A percentile compares a stretch with the other conserved stretches of the same genome.
Conservation (phyloP, 2,888 invertebrate genomes). For the Monopis laevigella region DNA sequence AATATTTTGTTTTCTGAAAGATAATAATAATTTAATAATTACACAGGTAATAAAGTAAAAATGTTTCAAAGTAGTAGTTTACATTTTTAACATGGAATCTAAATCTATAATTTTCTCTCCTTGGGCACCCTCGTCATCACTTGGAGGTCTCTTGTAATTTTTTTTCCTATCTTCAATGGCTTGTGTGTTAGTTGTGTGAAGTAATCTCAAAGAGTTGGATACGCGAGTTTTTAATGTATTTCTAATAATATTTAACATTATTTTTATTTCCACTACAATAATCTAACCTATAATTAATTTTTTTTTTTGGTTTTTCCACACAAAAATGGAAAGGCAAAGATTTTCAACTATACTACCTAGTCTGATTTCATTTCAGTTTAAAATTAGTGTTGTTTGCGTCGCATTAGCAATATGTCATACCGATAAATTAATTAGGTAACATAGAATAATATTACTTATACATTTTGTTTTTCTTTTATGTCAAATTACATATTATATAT, state of each 20-base stretch:
- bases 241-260: conserved; percentile 38
- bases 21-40: too few species aligned
- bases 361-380: too few species aligned
- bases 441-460: too few species aligned
- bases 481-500: too few species aligned
- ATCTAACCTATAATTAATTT: background rate
- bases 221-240: conserved; percentile 32
- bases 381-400: too few species aligned
- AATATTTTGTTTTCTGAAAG: conserved; percentile 71
- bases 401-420: too few species aligned
- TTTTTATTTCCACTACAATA: background rate
- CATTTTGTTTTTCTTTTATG: too few species aligned
- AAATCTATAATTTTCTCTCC: conserved; percentile 80
- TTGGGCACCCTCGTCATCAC: conserved; percentile 78
- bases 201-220: conserved; percentile 29
- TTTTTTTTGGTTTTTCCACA: conserved; percentile 22
- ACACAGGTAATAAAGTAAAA: background rate
- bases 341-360: too few species aligned
- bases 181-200: conserved; percentile 37
- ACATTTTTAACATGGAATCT: conserved; percentile 71
- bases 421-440: too few species aligned
- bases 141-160: conserved; percentile 51
- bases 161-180: conserved; percentile 38
- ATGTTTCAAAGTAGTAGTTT: conserved; percentile 26
- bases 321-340: too few species aligned